A percentile compares a stretch with the other conserved stretches of the same genome.
Evolutionary conservation across 2,888 invertebrate genomes (phyloP).

Genomic region (Augiades crinisus): DNA sequence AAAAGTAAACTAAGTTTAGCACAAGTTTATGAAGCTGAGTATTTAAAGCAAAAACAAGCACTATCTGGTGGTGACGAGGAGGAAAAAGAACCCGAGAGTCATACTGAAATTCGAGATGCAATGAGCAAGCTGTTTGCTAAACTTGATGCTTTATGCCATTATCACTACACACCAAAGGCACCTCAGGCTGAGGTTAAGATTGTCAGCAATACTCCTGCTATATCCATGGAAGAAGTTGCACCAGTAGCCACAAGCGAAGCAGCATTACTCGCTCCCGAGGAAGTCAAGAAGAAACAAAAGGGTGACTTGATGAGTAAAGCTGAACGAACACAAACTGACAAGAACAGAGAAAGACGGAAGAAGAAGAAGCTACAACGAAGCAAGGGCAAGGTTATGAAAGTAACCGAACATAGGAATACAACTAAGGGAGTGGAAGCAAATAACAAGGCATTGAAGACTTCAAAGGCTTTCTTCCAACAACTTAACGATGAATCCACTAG

Average conservation of each 20-base stretch:
- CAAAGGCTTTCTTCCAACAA: conserved; percentile 92
- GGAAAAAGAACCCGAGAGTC: conserved; percentile 86
- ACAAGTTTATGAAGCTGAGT: conserved; percentile 96
- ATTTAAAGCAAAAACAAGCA: conserved; percentile 84
- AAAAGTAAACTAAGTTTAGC: conserved; percentile 96
- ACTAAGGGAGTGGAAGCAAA: conserved; percentile 83
- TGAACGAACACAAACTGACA: conserved; percentile 93
- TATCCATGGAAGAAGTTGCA: conserved; percentile 97
- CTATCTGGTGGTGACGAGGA: conserved; percentile 80
- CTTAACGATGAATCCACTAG: conserved; percentile 87
- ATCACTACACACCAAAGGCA: conserved; percentile 95
- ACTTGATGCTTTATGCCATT: conserved; percentile 95
- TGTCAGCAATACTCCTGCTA: conserved; percentile 93
- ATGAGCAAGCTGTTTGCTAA: conserved; percentile 91
- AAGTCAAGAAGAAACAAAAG: conserved; percentile 85
- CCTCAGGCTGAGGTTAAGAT: conserved; percentile 94
- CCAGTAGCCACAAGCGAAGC: conserved; percentile 94
- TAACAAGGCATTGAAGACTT: conserved; percentile 82
- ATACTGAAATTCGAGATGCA: conserved; percentile 87
- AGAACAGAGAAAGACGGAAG: conserved; percentile 92
- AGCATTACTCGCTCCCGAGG: conserved; percentile 94
- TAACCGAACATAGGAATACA: conserved; percentile 75
- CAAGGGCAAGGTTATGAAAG: conserved; percentile 64
- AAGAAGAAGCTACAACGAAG: conserved; percentile 90
- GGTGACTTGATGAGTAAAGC: conserved; percentile 85